phyloP scores from a whole-genome alignment of 2,797 vertebrate genomes.

The Micropoecilia bifurca region DNA sequence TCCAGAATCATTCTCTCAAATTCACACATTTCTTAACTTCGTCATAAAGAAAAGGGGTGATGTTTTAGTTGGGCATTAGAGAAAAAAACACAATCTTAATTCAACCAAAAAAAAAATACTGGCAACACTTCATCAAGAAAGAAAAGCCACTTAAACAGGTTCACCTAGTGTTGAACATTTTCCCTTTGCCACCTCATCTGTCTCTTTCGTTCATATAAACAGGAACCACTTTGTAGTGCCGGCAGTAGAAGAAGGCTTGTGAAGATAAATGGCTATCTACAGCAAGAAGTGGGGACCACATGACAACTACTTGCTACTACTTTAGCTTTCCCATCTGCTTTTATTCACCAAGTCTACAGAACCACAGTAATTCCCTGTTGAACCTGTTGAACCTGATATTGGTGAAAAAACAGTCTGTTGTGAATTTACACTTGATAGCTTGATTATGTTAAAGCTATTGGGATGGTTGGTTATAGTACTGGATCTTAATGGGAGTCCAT shows the following conservation, averaged over 20 bases:
- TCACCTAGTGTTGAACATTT: slow-evolving; percentile 34
- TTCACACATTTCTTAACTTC: slow-evolving; percentile 41
- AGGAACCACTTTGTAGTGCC: slow-evolving; percentile 76
- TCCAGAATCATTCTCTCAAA: slow-evolving; percentile 22
- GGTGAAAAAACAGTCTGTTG: neutral
- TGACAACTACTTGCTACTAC: neutral
- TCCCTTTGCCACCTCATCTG: slow-evolving; percentile 51
- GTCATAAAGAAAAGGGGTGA: neutral
- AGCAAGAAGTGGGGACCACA: neutral
- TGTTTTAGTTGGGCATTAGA: neutral
- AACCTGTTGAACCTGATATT: neutral
- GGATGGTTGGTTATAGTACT: neutral
- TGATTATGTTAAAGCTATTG: neutral
- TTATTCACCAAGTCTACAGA: neutral
- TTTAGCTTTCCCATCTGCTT: neutral
- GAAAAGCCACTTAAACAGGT: slow-evolving; percentile 7
- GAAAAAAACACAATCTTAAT: neutral
- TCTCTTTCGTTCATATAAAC: slow-evolving; percentile 73
- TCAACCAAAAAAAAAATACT: neutral
- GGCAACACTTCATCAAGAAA: slow-evolving; percentile 13
- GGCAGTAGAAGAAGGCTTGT: slow-evolving; percentile 68
- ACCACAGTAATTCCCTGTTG: neutral
- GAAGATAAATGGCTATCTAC: slow-evolving; percentile 37
- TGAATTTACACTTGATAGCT: neutral
- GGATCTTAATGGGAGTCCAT: neutral